Evolutionary conservation across 2,888 invertebrate genomes (phyloP).

Genomic region (Andrena camellia): DNA sequence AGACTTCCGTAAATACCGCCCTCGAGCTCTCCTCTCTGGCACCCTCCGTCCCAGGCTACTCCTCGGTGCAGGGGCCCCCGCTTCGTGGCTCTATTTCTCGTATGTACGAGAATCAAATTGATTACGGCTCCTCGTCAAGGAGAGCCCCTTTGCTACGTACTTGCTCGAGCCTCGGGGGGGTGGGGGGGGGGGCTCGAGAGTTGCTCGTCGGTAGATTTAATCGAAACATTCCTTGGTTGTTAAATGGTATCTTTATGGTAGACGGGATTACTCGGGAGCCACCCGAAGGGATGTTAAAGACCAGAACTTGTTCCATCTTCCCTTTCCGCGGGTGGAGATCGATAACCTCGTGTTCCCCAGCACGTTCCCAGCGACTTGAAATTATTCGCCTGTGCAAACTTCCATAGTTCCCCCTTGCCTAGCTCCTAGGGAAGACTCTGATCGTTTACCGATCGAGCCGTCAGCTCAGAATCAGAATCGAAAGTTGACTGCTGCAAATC

Average conservation of each 20-base stretch:
- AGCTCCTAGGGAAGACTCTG: too few species aligned
- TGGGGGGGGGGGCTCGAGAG: not conserved
- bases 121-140: constrained; percentile 1
- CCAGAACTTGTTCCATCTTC: not conserved
- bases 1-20: constrained; percentile 42
- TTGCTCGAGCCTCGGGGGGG: not conserved
- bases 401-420: too few species aligned
- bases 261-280: not conserved
- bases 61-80: not conserved
- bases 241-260: not conserved
- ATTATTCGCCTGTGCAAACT: too few species aligned
- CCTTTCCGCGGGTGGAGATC: too few species aligned
- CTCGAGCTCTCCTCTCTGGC: constrained; percentile 10
- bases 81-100: not conserved
- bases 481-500: too few species aligned
- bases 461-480: too few species aligned
- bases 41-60: not conserved
- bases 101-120: constrained; percentile 14
- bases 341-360: too few species aligned
- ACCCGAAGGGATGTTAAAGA: not conserved
- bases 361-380: too few species aligned
- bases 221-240: constrained; percentile 11
- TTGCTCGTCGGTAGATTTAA: constrained; percentile 7
- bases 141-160: not conserved
- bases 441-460: too few species aligned